These are phyloP conservation scores for Dipodomys merriami DNA, from an alignment of 2,113 vertebrate genomes.

Conservation along the genomic window DNA sequence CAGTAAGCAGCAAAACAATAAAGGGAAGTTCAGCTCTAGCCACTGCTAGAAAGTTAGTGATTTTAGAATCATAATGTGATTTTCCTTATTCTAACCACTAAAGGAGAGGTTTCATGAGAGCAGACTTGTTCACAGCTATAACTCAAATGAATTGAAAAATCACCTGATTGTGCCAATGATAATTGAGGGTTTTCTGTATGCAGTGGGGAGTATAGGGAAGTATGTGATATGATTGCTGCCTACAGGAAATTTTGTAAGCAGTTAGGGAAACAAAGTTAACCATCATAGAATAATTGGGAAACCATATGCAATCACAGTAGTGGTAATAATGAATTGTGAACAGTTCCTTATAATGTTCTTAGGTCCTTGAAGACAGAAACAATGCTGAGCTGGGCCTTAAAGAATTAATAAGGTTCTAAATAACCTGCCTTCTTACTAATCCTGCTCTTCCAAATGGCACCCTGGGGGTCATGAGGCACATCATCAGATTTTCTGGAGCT, in stretches of 20 bases:
- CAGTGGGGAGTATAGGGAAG: not conserved
- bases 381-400: not conserved
- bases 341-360: not conserved
- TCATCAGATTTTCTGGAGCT: not conserved
- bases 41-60: not conserved
- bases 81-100: not conserved
- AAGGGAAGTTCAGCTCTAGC: not conserved
- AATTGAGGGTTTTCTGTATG: slow-evolving; percentile 7
- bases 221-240: not conserved
- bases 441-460: not conserved
- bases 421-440: not conserved
- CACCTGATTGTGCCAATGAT: not conserved
- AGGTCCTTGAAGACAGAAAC: not conserved
- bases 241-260: not conserved
- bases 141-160: slow-evolving; percentile 26
- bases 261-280: not conserved
- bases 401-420: slow-evolving; percentile 1
- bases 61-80: not conserved
- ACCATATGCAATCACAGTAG: not conserved
- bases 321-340: not conserved
- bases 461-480: not conserved
- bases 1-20: slow-evolving; percentile 14
- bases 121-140: not conserved
- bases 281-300: not conserved
- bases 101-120: not conserved